Base-by-base conservation (phyloP, 2,797 vertebrate genomes). In the Chaetophractus vellerosus region DNA sequence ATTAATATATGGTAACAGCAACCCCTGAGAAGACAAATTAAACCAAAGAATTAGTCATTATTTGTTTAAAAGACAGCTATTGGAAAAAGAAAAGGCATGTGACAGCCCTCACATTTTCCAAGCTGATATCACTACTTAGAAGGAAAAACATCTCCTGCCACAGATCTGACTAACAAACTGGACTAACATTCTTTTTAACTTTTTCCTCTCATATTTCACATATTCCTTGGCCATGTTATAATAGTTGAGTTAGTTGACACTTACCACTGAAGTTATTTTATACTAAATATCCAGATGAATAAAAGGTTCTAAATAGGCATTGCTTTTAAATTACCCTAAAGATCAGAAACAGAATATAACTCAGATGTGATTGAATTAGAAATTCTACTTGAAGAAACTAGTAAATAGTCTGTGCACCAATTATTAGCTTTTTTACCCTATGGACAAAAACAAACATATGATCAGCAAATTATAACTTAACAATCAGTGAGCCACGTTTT, bases 301-400 rank as follows among this genome's bases (percentile, higher is more conserved):
- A 91, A 71, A 33, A 66, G 45, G 5, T 80, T 94, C 79, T 85
- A 88, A 95, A 87, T 41, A 81, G 28, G 2, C 6, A 82, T 75
- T 59, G 48, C 24, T 50, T 92, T 71, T 41, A 74, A 93, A 96
- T 55, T 71, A 64, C 6, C 91, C 3, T 72, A 23, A 96, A 90
- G 31, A 31, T 81, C 63, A 38, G 68, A 88, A 61, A 91, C 59
- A 81, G 10, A 57, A 10, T 9, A 24, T 79, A 28, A 80, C 23
- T 41, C 57, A 94, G 23, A 75, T 11, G 6, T n/a, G 57, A 83
- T 11, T 69, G 76, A 96, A 23, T 91, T 82, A 59, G 80, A 88
- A 83, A 88, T 11, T 63, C 16, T 55, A 57, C 8, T 50, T 94
- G 81, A 48, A 38, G 45, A 66, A 16, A 50, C 55, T n/a, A 91